phyloP scores from a whole-genome alignment of 2,113 vertebrate genomes.

The Callopanchax toddi region DNA sequence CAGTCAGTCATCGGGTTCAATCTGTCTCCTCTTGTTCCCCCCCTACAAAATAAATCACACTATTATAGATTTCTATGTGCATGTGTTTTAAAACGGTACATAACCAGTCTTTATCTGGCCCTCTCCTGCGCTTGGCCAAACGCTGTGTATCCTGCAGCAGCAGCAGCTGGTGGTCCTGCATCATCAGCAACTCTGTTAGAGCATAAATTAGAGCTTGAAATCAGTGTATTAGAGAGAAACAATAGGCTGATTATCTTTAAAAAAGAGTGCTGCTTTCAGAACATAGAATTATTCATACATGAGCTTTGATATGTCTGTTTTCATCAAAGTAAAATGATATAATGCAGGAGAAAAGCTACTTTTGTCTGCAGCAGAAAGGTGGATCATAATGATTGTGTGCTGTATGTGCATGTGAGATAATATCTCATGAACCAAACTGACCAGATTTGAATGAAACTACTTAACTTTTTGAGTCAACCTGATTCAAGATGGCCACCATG shows the following conservation, averaged over 20 bases:
- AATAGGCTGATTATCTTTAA: slow-evolving; percentile 13
- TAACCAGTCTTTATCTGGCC: not conserved
- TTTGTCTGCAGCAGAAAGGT: too few species aligned
- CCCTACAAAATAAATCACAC: not conserved
- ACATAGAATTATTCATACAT: not conserved
- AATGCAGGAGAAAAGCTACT: not conserved
- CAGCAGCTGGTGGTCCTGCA: slow-evolving; percentile 48
- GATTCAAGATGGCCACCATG: too few species aligned
- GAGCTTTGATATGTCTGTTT: not conserved
- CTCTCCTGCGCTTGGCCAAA: slow-evolving; percentile 6
- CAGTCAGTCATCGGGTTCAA: not conserved
- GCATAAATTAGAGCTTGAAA: slow-evolving; percentile 32
- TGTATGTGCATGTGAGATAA: too few species aligned
- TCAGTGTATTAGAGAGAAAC: slow-evolving; percentile 35
- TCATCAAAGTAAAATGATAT: not conserved
- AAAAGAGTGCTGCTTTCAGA: not conserved
- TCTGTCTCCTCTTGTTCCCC: not conserved
- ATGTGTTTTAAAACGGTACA: not conserved
- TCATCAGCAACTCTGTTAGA: slow-evolving; percentile 47
- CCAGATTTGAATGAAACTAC: too few species aligned
- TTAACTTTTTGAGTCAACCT: too few species aligned
- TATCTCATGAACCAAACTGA: too few species aligned
- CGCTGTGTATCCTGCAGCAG: slow-evolving; percentile 23
- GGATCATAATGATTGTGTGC: too few species aligned
- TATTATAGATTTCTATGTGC: not conserved